Base-by-base conservation (phyloP, 2,888 invertebrate genomes). In the Microplitis deprimator region DNA sequence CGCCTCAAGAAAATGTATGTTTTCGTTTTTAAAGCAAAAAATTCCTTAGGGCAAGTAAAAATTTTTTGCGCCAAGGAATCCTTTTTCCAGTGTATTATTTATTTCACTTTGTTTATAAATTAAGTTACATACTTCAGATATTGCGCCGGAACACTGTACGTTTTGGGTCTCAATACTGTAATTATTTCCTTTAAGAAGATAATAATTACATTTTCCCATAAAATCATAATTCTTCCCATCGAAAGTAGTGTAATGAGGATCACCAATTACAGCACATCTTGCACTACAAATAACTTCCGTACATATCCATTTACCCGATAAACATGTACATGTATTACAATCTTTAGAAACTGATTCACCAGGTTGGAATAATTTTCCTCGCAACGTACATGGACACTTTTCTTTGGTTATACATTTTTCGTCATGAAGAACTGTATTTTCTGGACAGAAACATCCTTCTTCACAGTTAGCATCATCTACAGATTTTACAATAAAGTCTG, bases 211-310 rank as follows among this genome's bases (percentile, higher is more conserved):
- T 84, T 94, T 94, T 0, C 97, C 97, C 96, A 96, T 97, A 89
- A 97, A 97, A 90, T 97, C 95, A 88, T 93, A 98, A 1, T 93
- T 93, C 81, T 93, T 93, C 0, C 97, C 97, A 89, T 98, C 97
- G 88, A 98, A 98, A 0, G 97, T 97, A 69, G 93, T 92, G 90
- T 96, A 97, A 91, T 97, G 97, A 0, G 97, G 96, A 91, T 97
- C 97, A 0, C 97, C 97, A 64, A 96, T 92, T 0, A 95, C 95
- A 0, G 95, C 93, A 88, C 97, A 98, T n/a, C 96, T 93, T 0
- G 95, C 94, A 4, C 95, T 94, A 89, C 97, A 97, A 70, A 87
- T 91, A 1, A 93, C 92, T 79, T 94, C 92, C 0, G 96, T 95
- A 87, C 97, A 97, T 6, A 91, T 89, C 97, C 97, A 97, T 79